Conservation (phyloP, 2,113 vertebrate genomes). For the Ciconia maguari region DNA sequence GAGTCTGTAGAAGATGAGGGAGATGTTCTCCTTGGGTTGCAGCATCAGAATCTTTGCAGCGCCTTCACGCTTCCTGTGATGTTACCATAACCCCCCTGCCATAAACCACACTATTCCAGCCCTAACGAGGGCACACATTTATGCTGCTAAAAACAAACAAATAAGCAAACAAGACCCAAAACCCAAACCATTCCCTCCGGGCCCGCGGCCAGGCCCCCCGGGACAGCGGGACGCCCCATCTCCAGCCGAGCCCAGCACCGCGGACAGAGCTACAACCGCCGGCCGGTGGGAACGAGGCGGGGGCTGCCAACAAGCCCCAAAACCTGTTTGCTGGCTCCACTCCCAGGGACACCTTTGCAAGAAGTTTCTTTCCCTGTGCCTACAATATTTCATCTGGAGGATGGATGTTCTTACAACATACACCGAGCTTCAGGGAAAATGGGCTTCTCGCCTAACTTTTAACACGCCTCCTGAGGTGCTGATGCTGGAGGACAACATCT, state of each 20-base stretch:
- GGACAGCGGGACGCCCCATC: background rate
- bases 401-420: background rate
- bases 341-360: background rate
- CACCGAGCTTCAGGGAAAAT: background rate
- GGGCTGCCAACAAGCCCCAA: background rate
- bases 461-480: background rate
- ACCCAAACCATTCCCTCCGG: background rate
- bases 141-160: background rate
- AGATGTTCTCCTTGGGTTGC: background rate
- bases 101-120: background rate
- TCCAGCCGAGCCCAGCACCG: background rate
- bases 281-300: accelerated
- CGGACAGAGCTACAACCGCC: accelerated
- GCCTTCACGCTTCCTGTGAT: background rate
- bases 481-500: background rate
- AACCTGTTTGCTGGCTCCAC: background rate
- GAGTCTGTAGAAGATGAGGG: background rate
- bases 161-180: background rate
- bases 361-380: background rate
- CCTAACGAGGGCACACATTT: background rate
- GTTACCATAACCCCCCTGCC: background rate
- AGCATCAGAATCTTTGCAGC: background rate
- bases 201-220: background rate
- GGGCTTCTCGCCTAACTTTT: background rate
- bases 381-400: background rate